Percentiles rank a stretch among this genome's conserved stretches.
Evolutionary conservation across 2,797 vertebrate species (phyloP).

Genomic region (Sylvilagus floridanus): DNA sequence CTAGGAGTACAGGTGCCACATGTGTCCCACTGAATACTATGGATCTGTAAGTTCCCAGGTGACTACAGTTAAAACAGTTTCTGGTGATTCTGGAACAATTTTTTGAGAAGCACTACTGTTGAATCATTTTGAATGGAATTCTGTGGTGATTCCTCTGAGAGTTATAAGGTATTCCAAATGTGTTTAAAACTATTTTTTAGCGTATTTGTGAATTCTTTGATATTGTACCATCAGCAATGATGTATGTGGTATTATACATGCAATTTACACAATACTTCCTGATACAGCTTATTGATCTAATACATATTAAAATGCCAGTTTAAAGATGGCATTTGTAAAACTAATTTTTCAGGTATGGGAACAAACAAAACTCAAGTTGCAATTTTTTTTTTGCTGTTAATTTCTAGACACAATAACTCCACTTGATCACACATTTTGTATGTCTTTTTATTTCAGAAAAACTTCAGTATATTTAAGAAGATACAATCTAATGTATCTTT

Average conservation of each 20-base stretch:
- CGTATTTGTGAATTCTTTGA: background rate
- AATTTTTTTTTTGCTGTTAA: constrained; percentile 49
- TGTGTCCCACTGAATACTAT: background rate
- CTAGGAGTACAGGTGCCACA: no score
- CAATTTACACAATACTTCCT: constrained; percentile 5
- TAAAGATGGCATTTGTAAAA: background rate
- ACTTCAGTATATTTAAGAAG: constrained; percentile 41
- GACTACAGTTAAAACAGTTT: background rate
- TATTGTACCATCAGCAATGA: background rate
- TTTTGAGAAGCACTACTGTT: background rate
- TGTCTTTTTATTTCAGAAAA: background rate
- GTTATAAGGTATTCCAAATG: background rate
- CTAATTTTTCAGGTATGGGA: background rate
- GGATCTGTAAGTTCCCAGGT: background rate
- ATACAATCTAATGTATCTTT: background rate
- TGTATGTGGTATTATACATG: background rate
- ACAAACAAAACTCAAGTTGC: background rate
- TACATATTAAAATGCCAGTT: background rate
- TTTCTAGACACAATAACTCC: background rate
- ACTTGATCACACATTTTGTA: background rate
- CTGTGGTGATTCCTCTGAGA: background rate
- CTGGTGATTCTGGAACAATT: background rate
- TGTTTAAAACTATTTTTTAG: background rate
- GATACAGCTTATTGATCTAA: constrained; percentile 20
- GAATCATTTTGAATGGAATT: constrained; percentile 7